Base-by-base conservation (phyloP, 92 coral and sea anemone species). In the Parazoanthus swiftii region DNA sequence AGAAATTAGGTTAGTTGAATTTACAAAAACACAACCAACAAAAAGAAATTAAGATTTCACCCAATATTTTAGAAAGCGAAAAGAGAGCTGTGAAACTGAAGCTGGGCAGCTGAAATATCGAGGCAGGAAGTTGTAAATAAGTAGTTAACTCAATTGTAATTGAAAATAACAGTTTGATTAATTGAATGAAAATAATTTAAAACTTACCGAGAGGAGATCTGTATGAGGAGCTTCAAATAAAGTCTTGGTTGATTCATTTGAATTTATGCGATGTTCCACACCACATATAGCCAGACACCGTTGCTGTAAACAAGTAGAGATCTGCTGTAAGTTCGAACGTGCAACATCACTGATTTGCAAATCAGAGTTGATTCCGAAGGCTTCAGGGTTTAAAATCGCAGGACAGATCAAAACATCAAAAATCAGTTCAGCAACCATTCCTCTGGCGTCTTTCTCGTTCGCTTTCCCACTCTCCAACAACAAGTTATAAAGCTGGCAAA, bases 331-430 rank as follows among this genome's bases (percentile, higher is more conserved):
- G 89, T 97, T 97, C 50, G 89, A 81, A 54, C 90, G 83, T 23
- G 99, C 99, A 77, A 93, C 91, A 75, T 92, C 91, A 38, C 97
- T 92, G 63, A 95, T 94, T 89, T 94, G 96, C 80, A 97, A 90
- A 50, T 97, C 97, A 11, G 98, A 95, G 58, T 96, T 95, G 56
- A 97, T 92, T 46, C 98, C 95, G 76, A 94, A 95, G 54, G 97
- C 95, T 85, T 97, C 97, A 0, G 99, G 99, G 20, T 93, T 90
- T 44, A 93, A 76, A 23, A 97, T 92, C 15, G 94, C 98, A 48
- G 99, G 98, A 25, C 94, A 92, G 65, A 97, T 90, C 44, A 97
- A 85, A 79, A 92, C 95, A 76, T 95, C 93, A 88, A 97, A 97
- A 82, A 97, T 81, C 15, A 95, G 86, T 51, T 94, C 94, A 56